Evolutionary conservation across 2,888 invertebrate species (phyloP).

Genomic region (Chydorus sphaericus): DNA sequence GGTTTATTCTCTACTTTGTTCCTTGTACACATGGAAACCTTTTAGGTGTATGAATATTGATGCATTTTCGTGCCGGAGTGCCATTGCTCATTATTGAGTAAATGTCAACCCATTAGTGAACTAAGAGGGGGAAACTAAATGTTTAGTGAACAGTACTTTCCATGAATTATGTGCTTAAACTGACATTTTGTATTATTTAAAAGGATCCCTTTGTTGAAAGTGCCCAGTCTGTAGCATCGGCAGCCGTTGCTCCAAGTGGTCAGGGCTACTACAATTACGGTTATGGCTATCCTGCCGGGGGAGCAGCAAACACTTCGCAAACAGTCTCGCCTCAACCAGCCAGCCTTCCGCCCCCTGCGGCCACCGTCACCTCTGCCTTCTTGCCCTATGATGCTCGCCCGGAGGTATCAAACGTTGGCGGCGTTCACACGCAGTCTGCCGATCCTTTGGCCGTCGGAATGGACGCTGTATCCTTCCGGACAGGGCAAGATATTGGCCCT

Average conservation of each 20-base stretch:
- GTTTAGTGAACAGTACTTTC: too few species aligned
- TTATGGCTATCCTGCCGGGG: not conserved
- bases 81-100: too few species aligned
- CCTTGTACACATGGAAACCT: too few species aligned
- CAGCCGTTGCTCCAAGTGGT: not conserved
- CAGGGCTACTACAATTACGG: constrained; percentile 1
- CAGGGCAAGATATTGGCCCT: not conserved
- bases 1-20: too few species aligned
- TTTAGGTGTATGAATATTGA: too few species aligned
- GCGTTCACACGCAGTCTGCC: not conserved
- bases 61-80: too few species aligned
- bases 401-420: not conserved
- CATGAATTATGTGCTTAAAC: too few species aligned
- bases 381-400: not conserved
- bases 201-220: not conserved
- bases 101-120: too few species aligned
- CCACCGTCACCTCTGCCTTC: not conserved
- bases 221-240: not conserved
- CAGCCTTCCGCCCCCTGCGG: not conserved
- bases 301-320: not conserved
- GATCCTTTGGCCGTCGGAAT: not conserved
- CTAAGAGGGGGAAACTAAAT: too few species aligned
- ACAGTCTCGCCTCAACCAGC: not conserved
- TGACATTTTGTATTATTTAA: too few species aligned
- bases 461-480: not conserved